These are phyloP conservation scores for Proteles cristata DNA, from an alignment of 2,113 vertebrate genomes.

Conservation along the genomic window DNA sequence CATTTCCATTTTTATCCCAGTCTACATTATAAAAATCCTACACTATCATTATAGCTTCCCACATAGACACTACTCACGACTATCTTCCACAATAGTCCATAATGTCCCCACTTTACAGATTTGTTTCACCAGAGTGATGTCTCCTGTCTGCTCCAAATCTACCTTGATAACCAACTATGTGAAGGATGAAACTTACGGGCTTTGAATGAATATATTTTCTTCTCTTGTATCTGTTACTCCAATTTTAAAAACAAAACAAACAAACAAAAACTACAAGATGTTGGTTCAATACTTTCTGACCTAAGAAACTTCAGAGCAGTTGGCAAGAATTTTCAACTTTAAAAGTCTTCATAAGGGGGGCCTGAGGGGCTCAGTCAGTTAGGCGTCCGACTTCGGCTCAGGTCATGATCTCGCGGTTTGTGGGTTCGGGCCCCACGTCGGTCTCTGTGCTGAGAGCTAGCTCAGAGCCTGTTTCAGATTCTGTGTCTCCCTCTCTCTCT, in stretches of 20 bases:
- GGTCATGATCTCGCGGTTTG: no score
- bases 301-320: not conserved
- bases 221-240: not conserved
- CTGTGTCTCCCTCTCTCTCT: no score
- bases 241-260: slow-evolving; percentile 8
- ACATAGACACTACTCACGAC: not conserved
- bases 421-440: no score
- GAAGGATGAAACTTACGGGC: not conserved
- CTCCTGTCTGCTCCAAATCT: not conserved
- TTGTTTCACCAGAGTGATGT: not conserved
- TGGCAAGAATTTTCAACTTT: not conserved
- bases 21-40: not conserved
- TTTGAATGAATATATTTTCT: not conserved
- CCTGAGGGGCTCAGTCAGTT: no score
- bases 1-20: not conserved
- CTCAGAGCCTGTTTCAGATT: no score
- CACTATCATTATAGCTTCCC: not conserved
- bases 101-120: not conserved
- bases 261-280: not conserved
- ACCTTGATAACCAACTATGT: not conserved
- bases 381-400: no score
- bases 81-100: not conserved
- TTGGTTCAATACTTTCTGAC: not conserved
- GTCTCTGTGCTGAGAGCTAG: no score
- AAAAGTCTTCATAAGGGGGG: no score